Evolutionary conservation across 2,113 vertebrate species (phyloP).

Genomic region (Heteronetta atricapilla): DNA sequence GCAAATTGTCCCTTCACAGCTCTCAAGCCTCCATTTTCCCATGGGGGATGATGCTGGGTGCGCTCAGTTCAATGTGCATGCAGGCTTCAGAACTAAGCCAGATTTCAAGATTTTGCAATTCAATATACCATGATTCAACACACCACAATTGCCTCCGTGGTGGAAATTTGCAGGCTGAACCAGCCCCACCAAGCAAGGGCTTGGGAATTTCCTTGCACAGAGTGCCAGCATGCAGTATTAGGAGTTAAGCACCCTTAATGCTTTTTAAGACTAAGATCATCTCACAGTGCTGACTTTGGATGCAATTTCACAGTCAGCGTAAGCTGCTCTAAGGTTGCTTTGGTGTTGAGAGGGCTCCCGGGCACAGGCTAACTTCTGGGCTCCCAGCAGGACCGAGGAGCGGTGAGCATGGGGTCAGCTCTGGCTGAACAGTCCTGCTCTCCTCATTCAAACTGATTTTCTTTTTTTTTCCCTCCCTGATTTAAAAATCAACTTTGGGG

Average conservation of each 20-base stretch:
- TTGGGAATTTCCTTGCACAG: fast-evolving
- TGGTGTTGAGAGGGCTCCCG: fast-evolving
- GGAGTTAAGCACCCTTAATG: neutral
- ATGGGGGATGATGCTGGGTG: fast-evolving
- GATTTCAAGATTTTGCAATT: fast-evolving
- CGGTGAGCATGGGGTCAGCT: neutral
- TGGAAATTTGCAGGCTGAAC: fast-evolving
- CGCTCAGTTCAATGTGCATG: fast-evolving
- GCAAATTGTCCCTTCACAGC: neutral
- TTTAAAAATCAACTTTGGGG: neutral
- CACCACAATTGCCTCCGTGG: fast-evolving
- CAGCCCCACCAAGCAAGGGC: fast-evolving
- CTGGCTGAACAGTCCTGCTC: neutral
- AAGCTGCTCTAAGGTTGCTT: neutral
- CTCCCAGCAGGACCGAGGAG: neutral
- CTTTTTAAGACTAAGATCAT: neutral
- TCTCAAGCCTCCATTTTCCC: neutral
- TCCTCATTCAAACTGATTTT: neutral
- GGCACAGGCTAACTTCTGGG: neutral
- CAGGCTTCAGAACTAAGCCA: neutral
- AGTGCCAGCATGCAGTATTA: fast-evolving
- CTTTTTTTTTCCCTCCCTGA: neutral
- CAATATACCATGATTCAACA: neutral
- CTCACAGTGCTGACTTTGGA: fast-evolving
- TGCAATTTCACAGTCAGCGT: neutral